Evolutionary conservation across 2,113 vertebrate genomes (phyloP).

Genomic region (Odocoileus hemionus): DNA sequence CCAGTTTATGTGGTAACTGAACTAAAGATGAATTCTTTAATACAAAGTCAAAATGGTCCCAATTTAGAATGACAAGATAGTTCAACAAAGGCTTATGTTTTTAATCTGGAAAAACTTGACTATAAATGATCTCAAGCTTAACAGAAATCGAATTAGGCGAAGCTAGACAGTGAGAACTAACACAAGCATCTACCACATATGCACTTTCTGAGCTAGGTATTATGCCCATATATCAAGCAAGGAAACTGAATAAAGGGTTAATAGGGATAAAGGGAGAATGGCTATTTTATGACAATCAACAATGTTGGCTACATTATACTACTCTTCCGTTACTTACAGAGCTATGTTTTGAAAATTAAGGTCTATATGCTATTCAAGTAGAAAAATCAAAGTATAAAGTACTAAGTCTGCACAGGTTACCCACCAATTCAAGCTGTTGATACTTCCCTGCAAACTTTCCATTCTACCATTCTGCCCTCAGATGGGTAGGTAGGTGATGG

Average conservation of each 20-base stretch:
- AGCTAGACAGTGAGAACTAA: neutral
- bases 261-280: neutral
- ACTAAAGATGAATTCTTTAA: conserved; percentile 10
- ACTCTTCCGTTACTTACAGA: neutral
- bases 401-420: neutral
- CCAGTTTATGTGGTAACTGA: neutral
- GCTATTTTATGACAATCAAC: neutral
- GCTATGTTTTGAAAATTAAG: conserved; percentile 8
- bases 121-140: neutral
- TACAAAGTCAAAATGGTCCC: conserved; percentile 27
- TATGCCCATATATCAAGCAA: neutral
- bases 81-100: conserved; percentile 34
- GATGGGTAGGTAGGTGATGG: neutral
- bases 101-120: conserved; percentile 39
- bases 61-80: conserved; percentile 38
- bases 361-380: neutral
- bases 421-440: neutral
- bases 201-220: neutral
- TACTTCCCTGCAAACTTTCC: neutral
- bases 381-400: neutral
- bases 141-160: conserved; percentile 29
- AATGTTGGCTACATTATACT: neutral
- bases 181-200: neutral
- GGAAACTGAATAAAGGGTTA: neutral
- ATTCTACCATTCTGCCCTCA: neutral